Percentiles rank a stretch among this genome's conserved stretches.
Conservation (phyloP, 2,888 invertebrate genomes). For the Ligdia adustata region DNA sequence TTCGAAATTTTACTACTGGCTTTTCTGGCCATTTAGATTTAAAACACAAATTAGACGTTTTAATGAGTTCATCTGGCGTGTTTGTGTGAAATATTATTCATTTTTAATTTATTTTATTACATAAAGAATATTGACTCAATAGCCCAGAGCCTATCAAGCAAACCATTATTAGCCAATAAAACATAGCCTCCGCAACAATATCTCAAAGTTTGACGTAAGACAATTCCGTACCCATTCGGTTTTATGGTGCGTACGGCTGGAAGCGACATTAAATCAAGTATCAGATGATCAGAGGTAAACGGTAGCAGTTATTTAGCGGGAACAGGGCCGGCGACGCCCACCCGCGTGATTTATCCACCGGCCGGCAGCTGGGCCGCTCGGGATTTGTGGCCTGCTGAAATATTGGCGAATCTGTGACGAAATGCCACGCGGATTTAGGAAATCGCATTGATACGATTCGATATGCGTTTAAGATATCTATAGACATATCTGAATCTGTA, state of each 20-base stretch:
- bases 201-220: constrained; percentile 42
- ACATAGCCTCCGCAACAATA: constrained; percentile 32
- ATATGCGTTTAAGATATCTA: no score
- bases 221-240: constrained; percentile 45
- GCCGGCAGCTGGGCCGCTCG: constrained; percentile 48
- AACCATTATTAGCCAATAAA: constrained; percentile 33
- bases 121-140: constrained; percentile 10
- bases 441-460: constrained; percentile 30
- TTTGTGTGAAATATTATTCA: no score
- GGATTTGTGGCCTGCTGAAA: constrained; percentile 73
- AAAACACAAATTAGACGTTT: no score
- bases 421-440: constrained; percentile 49
- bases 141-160: constrained; percentile 2
- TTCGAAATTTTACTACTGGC: constrained; percentile 4
- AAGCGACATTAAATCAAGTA: constrained; percentile 77
- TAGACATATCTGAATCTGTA: no score
- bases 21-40: not conserved
- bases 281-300: constrained; percentile 81
- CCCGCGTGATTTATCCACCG: constrained; percentile 72
- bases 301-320: constrained; percentile 77
- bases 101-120: no score
- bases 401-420: constrained; percentile 73
- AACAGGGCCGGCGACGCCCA: constrained; percentile 65
- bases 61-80: no score
- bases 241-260: constrained; percentile 51